Evolutionary conservation across 1,140 invertebrate genomes (phyloP).

Genomic region (Phymorhynchus buccinoides): DNA sequence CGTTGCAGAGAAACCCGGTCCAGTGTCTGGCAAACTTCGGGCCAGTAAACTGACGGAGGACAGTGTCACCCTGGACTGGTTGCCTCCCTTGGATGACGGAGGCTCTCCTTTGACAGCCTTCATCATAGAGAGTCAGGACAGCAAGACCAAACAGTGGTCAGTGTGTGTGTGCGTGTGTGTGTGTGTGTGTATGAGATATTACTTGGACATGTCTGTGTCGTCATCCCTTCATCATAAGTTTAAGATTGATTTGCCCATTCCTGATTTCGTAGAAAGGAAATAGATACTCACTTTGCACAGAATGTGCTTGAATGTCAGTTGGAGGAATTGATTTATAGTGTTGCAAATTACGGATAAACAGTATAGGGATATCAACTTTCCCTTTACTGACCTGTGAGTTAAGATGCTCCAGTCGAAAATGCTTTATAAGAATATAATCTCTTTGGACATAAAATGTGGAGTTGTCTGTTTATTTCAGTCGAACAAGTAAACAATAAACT

Average conservation of each 20-base stretch:
- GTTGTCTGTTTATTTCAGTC: too few species aligned
- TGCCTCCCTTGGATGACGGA: constrained; percentile 72
- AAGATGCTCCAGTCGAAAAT: too few species aligned
- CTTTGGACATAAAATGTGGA: too few species aligned
- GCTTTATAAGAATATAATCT: too few species aligned
- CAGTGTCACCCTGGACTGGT: constrained; percentile 77
- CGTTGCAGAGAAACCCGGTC: constrained; percentile 77
- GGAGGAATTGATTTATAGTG: too few species aligned
- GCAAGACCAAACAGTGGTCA: constrained; percentile 82
- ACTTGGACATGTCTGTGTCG: background rate
- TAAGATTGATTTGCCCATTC: too few species aligned
- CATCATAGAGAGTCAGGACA: constrained; percentile 93
- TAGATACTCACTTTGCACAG: too few species aligned
- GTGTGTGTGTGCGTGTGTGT: constrained; percentile 14
- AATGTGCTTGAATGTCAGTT: too few species aligned
- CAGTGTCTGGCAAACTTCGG: constrained; percentile 89
- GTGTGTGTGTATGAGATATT: background rate
- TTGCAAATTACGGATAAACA: too few species aligned
- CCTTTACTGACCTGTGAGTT: background rate
- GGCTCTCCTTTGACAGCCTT: constrained; percentile 83
- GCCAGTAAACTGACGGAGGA: constrained; percentile 92
- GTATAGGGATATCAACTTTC: too few species aligned
- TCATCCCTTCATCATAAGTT: too few species aligned
- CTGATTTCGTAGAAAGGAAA: background rate
- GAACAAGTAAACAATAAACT: too few species aligned